These are phyloP conservation scores for Gobio occitaniae DNA, from an alignment of 2,797 vertebrate genomes.

Conservation along the genomic window DNA sequence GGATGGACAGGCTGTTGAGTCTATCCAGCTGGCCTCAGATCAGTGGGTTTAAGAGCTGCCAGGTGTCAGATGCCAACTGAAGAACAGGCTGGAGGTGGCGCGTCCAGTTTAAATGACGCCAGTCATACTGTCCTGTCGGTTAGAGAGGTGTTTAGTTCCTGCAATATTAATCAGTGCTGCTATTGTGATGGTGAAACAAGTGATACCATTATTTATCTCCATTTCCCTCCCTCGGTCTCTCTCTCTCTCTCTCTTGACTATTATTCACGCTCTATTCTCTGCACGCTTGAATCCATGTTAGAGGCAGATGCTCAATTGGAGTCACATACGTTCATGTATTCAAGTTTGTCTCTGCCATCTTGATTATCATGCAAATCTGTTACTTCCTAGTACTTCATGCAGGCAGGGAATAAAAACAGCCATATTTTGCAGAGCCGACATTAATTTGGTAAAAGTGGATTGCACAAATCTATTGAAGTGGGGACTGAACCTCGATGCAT, in stretches of 20 bases:
- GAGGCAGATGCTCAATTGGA: conserved; percentile 43
- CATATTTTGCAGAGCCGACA: conserved; percentile 59
- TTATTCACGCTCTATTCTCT: conserved; percentile 26
- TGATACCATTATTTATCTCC: conserved; percentile 29
- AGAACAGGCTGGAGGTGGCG: conserved; percentile 48
- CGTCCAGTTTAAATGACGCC: conserved; percentile 38
- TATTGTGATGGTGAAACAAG: conserved; percentile 36
- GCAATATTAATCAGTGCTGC: conserved; percentile 46
- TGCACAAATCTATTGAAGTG: conserved; percentile 54
- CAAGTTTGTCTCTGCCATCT: conserved; percentile 56
- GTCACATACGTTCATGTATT: conserved; percentile 54
- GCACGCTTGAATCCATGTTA: conserved; percentile 21
- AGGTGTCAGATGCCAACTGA: conserved; percentile 32
- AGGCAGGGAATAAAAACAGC: conserved; percentile 55
- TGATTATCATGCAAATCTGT: conserved; percentile 62
- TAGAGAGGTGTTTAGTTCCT: conserved; percentile 39
- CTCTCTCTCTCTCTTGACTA: not conserved
- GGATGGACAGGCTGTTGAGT: conserved; percentile 44
- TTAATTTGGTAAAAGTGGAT: conserved; percentile 60
- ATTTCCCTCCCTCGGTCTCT: not conserved
- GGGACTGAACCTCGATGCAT: conserved; percentile 49
- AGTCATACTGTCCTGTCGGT: conserved; percentile 33
- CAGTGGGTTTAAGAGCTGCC: conserved; percentile 47
- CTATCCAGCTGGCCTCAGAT: conserved; percentile 56
- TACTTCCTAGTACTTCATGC: conserved; percentile 51